Percentiles rank a stretch among this genome's conserved stretches.
Conservation (phyloP, 2,888 invertebrate genomes). For the Pediacus dermestoides region DNA sequence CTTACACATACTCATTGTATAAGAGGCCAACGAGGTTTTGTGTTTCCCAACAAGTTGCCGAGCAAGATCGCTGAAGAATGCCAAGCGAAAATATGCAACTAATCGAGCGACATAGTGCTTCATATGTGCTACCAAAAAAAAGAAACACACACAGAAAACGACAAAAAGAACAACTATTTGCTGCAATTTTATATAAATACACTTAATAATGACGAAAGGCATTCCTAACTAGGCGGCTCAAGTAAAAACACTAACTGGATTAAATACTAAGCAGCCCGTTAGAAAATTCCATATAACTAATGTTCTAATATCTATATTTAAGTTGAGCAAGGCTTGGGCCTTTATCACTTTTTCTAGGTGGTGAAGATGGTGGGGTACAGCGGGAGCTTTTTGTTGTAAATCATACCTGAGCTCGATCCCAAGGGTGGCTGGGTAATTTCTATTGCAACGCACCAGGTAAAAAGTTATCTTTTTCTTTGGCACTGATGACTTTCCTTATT, state of each 20-base stretch:
- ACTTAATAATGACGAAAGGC: constrained; percentile 12
- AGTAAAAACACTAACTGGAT: constrained; percentile 1
- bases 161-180: constrained; percentile 2
- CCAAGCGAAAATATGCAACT: constrained; percentile 5
- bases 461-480: too few relatives aligned
- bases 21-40: too few relatives aligned
- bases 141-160: constrained; percentile 1
- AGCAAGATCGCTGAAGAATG: too few relatives aligned
- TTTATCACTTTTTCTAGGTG: too few relatives aligned
- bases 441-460: too few relatives aligned
- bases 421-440: too few relatives aligned
- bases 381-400: constrained; percentile 1
- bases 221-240: constrained; percentile 5
- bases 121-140: neutral
- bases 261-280: constrained; percentile 7
- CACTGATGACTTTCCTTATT: too few relatives aligned
- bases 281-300: neutral
- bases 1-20: too few relatives aligned
- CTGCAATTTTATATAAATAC: constrained; percentile 15
- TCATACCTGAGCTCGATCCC: too few relatives aligned
- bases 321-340: neutral
- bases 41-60: too few relatives aligned
- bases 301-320: constrained; percentile 9
- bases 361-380: too few relatives aligned
- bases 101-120: constrained; percentile 5